Percentiles rank a stretch among this genome's conserved stretches.
These are phyloP conservation scores for Phaenicophaeus curvirostris DNA, from an alignment of 2,797 vertebrate species.

Conservation along the genomic window DNA sequence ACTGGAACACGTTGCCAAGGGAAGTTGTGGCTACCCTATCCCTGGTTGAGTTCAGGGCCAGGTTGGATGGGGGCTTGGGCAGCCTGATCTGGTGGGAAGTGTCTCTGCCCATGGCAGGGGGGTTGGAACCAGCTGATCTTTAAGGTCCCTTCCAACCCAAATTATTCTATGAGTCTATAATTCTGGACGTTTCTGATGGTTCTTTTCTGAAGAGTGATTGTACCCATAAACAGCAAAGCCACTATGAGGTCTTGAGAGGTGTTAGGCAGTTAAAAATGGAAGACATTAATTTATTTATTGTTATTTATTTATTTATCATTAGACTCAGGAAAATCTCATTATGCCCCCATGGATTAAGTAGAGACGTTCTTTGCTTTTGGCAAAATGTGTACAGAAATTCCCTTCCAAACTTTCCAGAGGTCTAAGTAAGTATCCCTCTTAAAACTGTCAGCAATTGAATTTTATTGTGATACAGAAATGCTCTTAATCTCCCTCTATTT, in stretches of 20 bases:
- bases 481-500: not conserved
- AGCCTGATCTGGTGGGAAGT: no score
- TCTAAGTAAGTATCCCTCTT: not conserved
- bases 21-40: no score
- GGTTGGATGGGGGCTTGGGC: no score
- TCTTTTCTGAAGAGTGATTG: not conserved
- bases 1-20: no score
- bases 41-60: no score
- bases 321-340: not conserved
- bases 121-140: no score
- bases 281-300: not conserved
- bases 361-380: not conserved
- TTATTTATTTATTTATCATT: not conserved
- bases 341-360: not conserved
- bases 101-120: no score
- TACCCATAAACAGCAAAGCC: not conserved
- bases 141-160: no score
- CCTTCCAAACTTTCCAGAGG: not conserved
- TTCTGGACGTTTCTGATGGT: not conserved
- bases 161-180: no score
- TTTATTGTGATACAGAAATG: slow-evolving; percentile 7
- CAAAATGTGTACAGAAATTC: not conserved
- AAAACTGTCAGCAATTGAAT: not conserved
- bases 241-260: fast-evolving
- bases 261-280: not conserved